phyloP scores from a whole-genome alignment of 2,113 vertebrate genomes.

The Dromas ardeola region DNA sequence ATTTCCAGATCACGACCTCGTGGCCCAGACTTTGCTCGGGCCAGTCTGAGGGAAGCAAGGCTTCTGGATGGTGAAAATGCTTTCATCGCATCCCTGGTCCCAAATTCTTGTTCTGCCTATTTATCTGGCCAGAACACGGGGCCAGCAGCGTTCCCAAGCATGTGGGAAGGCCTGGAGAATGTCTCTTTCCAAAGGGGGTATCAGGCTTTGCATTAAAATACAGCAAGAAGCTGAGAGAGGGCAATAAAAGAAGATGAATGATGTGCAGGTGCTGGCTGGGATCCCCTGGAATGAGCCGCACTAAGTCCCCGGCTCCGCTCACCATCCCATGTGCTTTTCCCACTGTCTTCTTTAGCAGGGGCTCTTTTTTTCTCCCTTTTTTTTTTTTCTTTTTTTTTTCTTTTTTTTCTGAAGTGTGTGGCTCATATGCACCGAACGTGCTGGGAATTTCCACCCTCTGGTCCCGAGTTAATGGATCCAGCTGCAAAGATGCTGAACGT shows the following conservation, averaged over 20 bases:
- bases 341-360: neutral
- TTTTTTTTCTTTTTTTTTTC: too few relatives aligned
- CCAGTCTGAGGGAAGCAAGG: neutral
- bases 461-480: neutral
- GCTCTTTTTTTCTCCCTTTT: too few relatives aligned
- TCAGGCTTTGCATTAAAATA: neutral
- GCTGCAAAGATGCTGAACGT: neutral
- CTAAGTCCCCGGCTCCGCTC: neutral
- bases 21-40: neutral
- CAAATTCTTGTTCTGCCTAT: neutral
- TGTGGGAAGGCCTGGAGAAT: neutral
- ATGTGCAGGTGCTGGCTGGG: constrained; percentile 56
- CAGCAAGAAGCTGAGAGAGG: neutral
- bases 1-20: neutral
- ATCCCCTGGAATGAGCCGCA: neutral
- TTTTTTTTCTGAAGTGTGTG: neutral
- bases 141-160: neutral
- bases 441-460: neutral
- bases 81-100: neutral
- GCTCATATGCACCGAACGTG: neutral
- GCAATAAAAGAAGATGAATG: constrained; percentile 61
- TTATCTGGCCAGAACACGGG: neutral
- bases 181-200: neutral
- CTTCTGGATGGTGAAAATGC: neutral
- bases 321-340: neutral